A percentile compares a stretch with the other conserved stretches of the same genome.
phyloP scores from a whole-genome alignment of 2,888 invertebrate genomes.

The Meandrusa payeni region DNA sequence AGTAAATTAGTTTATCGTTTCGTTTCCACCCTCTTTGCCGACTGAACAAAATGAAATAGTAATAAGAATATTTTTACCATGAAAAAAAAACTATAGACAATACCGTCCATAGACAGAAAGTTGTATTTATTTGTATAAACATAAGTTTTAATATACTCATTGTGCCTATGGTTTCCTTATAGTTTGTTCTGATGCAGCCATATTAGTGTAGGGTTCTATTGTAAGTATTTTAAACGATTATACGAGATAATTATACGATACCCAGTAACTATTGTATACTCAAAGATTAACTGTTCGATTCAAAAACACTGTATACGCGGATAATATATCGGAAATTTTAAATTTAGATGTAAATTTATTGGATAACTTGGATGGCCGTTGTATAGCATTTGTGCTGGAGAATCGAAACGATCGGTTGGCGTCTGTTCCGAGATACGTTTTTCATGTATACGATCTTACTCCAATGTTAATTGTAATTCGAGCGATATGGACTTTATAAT shows the following conservation, averaged over 20 bases:
- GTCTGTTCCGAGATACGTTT: conserved; percentile 11
- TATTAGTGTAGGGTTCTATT: conserved; percentile 55
- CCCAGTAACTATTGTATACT: conserved; percentile 41
- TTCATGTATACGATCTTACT: conserved; percentile 18
- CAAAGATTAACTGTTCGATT: conserved; percentile 54
- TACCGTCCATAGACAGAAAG: conserved; percentile 73
- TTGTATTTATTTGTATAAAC: conserved; percentile 67
- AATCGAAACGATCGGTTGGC: neutral
- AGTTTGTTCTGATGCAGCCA: conserved; percentile 54
- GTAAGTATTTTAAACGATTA: conserved; percentile 44
- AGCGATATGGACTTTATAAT: neutral
- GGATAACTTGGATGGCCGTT: conserved; percentile 9
- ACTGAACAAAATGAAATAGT: conserved; percentile 60
- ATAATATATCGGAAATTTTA: conserved; percentile 34
- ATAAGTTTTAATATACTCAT: conserved; percentile 54
- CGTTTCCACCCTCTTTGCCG: conserved; percentile 41
- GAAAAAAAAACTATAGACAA: conserved; percentile 51
- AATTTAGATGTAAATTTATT: conserved; percentile 32
- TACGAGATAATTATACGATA: conserved; percentile 65
- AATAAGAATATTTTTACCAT: conserved; percentile 66
- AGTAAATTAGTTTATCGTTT: conserved; percentile 42
- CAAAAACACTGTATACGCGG: conserved; percentile 69
- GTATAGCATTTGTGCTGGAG: no score
- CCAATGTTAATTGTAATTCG: conserved; percentile 2
- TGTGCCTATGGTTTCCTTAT: conserved; percentile 47